Base-by-base conservation (phyloP, 2,888 invertebrate species). In the Thecophora atra region DNA sequence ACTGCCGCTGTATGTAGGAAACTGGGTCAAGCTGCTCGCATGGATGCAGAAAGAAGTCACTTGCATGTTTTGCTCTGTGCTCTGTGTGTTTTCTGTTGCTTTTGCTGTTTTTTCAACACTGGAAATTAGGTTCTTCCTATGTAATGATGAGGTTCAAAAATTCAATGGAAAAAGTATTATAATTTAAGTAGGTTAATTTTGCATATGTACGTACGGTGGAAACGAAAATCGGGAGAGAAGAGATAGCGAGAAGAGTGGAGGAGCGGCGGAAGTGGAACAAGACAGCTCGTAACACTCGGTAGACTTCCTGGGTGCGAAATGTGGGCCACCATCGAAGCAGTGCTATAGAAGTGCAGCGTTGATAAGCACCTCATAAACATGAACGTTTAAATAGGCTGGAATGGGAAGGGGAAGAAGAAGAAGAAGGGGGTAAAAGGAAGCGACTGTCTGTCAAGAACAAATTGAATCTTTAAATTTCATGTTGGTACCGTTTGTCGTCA, bases 11-110 rank as follows among this genome's bases (percentile, higher is more conserved):
- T 30, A 66, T 52, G 51, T 51, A 52, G 24, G 19, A 51, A 66
- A 66, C 28, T 66, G 19, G 66, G 66, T 66, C 66, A 66, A 66
- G 21, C 66, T 47, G 3, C 58, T 42, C 66, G 51, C 51, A 52
- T 42, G 21, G 28, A 26, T 42, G 47, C 44, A 42, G 21, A 24
- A 64, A n/a, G 26, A 64, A 47, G 17, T 24, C 44, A 67, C 52
- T 52, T 51, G 67, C 54, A 28, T 28, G 30, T n/a, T 47, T 17
- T 65, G 52, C 19, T n/a, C 47, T 13, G 19, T 65, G 11, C 26
- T 8, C n/a, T 51, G 51, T 6, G 15, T 26, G 30, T 37, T 15
- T 51, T 44, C 19, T 66, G 47, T 63, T 3, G 56, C 44, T 30
- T 58, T 26, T 54, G 52, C 24, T 47, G 63, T 24, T 47, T n/a